Conservation (phyloP, 2,113 vertebrate species). For the Syrmaticus mikado region DNA sequence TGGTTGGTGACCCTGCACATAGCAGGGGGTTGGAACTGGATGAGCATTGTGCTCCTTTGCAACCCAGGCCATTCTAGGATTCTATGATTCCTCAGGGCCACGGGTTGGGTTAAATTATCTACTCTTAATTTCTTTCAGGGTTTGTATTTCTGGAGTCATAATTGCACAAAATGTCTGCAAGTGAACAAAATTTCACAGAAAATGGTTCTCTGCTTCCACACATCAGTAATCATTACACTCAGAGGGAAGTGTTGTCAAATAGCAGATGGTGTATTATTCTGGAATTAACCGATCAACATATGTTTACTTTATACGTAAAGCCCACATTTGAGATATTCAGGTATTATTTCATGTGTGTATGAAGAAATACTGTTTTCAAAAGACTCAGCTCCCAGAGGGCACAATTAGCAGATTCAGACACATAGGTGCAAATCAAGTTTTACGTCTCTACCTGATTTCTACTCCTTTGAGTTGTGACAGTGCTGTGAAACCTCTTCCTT, state of each 20-base stretch:
- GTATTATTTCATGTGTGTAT: neutral
- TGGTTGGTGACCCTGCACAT: too few relatives aligned
- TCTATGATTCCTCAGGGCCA: neutral
- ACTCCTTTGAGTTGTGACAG: neutral
- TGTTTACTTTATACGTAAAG: conserved; percentile 46
- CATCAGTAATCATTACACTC: neutral
- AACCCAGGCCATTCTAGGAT: too few relatives aligned
- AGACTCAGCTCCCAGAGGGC: conserved; percentile 40
- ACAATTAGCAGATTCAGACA: conserved; percentile 44
- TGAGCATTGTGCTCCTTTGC: too few relatives aligned
- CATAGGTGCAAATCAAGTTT: conserved; percentile 4
- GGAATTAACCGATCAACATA: conserved; percentile 53
- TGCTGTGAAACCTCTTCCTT: neutral
- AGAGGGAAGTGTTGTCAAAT: neutral
- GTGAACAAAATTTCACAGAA: neutral
- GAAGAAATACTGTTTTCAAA: conserved; percentile 13
- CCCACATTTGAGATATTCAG: neutral
- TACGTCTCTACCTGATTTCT: neutral
- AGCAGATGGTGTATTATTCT: conserved; percentile 61
- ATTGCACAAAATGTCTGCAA: neutral
- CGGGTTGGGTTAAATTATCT: rapidly evolving
- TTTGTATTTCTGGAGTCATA: neutral
- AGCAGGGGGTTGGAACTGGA: too few relatives aligned
- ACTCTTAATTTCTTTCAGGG: neutral
- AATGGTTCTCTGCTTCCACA: neutral